Evolutionary conservation across 2,113 vertebrate genomes (phyloP), one percentile per base, ranked within the genome.

Genomic region (Leiothrix lutea): DNA sequence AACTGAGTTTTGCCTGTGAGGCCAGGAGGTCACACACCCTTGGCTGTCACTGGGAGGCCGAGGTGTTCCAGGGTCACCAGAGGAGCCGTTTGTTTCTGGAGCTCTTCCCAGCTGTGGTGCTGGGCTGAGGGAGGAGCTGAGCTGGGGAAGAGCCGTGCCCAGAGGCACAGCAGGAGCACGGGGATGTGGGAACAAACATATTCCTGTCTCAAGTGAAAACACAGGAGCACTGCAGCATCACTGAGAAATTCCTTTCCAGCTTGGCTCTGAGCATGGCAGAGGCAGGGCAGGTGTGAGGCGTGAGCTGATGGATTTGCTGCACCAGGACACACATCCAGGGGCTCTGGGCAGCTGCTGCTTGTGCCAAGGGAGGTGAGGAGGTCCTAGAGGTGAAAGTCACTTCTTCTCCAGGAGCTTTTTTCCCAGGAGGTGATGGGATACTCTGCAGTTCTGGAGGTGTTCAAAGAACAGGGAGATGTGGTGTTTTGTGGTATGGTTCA

Each of bases 201-300:
- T 8, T 87, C 48, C 51, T 47, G 33, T 31, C 48, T 72, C 28
- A 9, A 33, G 48, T 1, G 1, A 24, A 77, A 57, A 25, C 35
- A 16, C 4, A 45, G 48, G 26, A 87, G 20, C 24, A 12, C 50
- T 79, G 88, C 40, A 57, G 53, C 29, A 35, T 7, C 19, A 4
- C 3, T 21, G n/a, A 28, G 36, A 36, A 51, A 70, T 56, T 51
- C 47, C 54, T 58, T 47, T 24, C 47, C 50, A 38, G 18, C 2
- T 0, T 0, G 4, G 35, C n/a, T 82, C 1, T 21, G 82, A 83
- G 85, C 56, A 26, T 0, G 4, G 42, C 26, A 40, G 54, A 36
- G 54, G 23, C 35, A 51, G 40, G 47, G 24, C 60, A 21, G 80
- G 60, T 24, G 14, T 9, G 25, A 42, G 48, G 60, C 20, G 14